Percentiles rank a stretch among this genome's conserved stretches.
phyloP scores from a whole-genome alignment of 2,888 invertebrate species.

The Chironomus tentans region DNA sequence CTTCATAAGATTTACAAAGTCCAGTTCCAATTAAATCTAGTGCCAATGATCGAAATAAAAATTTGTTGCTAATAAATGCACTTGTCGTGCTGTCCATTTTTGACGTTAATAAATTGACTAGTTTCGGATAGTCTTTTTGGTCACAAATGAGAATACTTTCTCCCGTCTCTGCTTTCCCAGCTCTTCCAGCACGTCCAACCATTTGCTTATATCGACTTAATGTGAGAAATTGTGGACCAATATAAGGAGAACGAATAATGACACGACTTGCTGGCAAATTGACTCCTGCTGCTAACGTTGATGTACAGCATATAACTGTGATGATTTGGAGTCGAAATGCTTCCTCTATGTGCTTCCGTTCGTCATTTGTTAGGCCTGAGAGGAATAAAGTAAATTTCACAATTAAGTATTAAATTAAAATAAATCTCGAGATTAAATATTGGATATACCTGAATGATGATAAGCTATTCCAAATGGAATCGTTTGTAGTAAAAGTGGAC shows the following conservation, averaged over 20 bases:
- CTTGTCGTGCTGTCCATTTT: slow-evolving; percentile 60
- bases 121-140: slow-evolving; percentile 49
- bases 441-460: slow-evolving; percentile 48
- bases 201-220: slow-evolving; percentile 87
- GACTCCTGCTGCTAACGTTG: slow-evolving; percentile 95
- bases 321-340: slow-evolving; percentile 75
- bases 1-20: slow-evolving; percentile 48
- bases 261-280: slow-evolving; percentile 91
- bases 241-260: slow-evolving; percentile 73
- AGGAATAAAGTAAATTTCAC: slow-evolving; percentile 52
- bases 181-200: slow-evolving; percentile 88
- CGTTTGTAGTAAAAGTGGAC: slow-evolving; percentile 55
- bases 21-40: slow-evolving; percentile 59
- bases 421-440: neutral
- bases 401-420: neutral
- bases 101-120: slow-evolving; percentile 49
- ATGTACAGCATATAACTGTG: slow-evolving; percentile 86
- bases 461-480: slow-evolving; percentile 79
- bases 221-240: slow-evolving; percentile 65
- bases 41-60: slow-evolving; percentile 52
- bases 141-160: slow-evolving; percentile 82
- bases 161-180: slow-evolving; percentile 70
- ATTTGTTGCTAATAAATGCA: slow-evolving; percentile 46
- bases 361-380: slow-evolving; percentile 81
- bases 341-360: slow-evolving; percentile 74